Evolutionary conservation across 2,888 invertebrate species (phyloP), one percentile per base, ranked within the genome.

Genomic region (Aphidoletes aphidimyza): DNA sequence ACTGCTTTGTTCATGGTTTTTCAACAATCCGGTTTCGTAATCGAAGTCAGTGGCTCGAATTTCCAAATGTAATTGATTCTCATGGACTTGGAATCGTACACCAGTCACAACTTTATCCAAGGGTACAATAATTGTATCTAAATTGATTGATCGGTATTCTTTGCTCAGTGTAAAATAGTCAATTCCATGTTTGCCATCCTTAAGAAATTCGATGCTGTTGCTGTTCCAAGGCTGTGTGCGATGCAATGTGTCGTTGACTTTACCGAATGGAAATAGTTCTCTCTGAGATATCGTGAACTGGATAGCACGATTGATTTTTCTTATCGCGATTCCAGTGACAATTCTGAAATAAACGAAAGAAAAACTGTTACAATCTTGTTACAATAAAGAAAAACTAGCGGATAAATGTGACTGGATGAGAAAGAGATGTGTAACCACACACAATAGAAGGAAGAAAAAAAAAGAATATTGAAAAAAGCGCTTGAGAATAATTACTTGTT

Each of bases 11-110:
- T 83, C 47, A 2, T 19, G 87, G n/a, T 88, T 87, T 39, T 26
- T 26, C 19, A 92, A 87, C 86, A 87, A 87, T 19, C 92, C 92
- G 5, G 89, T 89, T 0, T 89, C 89, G 88, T 93, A 95, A 89
- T 95, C 93, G 88, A 95, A 95, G 3, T 94, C 93, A 0, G 94
- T 94, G 0, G 92, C 91, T 85, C 91, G 92, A 85, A 95, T 94
- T 90, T 95, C 95, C 86, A 95, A 92, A 89, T 95, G 95, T 84
- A 96, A 88, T 88, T 95, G 95, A 0, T 93, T 91, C 17, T 95
- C 95, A 30, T 95, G 90, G 88, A 92, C 90, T 85, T 94, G 91
- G 89, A 95, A 94, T 86, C 93, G 92, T 0, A 93, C 90, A 42
- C 93, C 93, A 92, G 86, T 85, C 81, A 96, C 88, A 6, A 95